Percentiles rank a stretch among this genome's conserved stretches.
phyloP scores from a whole-genome alignment of 2,888 invertebrate genomes.

The Apamea monoglypha region DNA sequence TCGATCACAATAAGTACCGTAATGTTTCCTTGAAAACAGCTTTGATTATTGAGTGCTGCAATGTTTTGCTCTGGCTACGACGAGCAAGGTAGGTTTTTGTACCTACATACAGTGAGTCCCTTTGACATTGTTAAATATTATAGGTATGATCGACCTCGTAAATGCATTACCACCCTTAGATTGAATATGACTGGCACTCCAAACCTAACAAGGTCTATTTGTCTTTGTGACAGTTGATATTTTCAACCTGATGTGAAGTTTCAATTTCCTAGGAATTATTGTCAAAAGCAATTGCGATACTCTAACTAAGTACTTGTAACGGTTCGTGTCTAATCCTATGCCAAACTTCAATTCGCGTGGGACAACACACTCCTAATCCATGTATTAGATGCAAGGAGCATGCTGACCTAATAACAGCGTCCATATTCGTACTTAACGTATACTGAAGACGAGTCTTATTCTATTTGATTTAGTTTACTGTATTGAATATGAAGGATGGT shows the following conservation, averaged over 20 bases:
- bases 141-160: not conserved
- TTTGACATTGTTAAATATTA: not conserved
- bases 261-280: not conserved
- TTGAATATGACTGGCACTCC: too few species aligned
- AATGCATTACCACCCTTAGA: not conserved
- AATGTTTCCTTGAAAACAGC: conserved; percentile 40
- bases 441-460: not conserved
- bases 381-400: conserved; percentile 69
- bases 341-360: conserved; percentile 41
- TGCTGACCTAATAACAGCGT: conserved; percentile 76
- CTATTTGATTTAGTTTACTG: not conserved
- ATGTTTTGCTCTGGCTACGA: conserved; percentile 22
- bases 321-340: conserved; percentile 31
- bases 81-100: not conserved
- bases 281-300: not conserved
- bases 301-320: not conserved
- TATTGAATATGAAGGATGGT: not conserved
- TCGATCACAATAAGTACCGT: conserved; percentile 39
- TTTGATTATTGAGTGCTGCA: not conserved
- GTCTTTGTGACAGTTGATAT: too few species aligned
- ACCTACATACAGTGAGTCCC: not conserved
- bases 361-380: conserved; percentile 72
- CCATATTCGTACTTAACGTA: not conserved
- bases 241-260: not conserved
- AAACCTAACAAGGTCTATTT: not conserved